Percentiles rank a stretch among this genome's conserved stretches.
Conservation (phyloP, 2,113 vertebrate genomes). For the Proterorhinus semilunaris region DNA sequence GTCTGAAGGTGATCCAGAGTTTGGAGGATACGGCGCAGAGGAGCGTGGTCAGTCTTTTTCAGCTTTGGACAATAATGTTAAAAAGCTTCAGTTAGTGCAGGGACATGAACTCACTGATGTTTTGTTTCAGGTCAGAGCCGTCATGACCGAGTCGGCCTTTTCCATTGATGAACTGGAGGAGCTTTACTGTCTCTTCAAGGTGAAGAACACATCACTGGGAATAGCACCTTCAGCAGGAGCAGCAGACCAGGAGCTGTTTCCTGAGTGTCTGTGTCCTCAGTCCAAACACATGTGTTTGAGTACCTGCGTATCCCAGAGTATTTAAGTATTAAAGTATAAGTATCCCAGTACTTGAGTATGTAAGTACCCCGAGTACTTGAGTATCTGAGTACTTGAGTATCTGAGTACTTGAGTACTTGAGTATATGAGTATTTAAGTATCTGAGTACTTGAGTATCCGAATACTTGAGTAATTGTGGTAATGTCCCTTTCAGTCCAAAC, state of each 20-base stretch:
- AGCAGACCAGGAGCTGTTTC: too few species aligned
- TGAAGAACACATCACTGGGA: constrained; percentile 53
- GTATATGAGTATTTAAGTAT: too few species aligned
- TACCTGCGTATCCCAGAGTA: too few species aligned
- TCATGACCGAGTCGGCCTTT: constrained; percentile 92
- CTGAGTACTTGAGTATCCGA: too few species aligned
- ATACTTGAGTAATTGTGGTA: too few species aligned
- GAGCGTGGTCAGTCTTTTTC: constrained; percentile 85
- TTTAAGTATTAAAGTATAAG: too few species aligned
- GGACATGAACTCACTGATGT: not conserved
- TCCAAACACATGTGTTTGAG: not conserved
- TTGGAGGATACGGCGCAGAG: constrained; percentile 96
- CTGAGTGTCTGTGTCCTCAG: not conserved
- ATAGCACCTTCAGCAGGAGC: too few species aligned
- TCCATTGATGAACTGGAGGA: constrained; percentile 94
- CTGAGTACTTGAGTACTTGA: too few species aligned
- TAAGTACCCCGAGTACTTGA: too few species aligned
- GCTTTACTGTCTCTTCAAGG: constrained; percentile 95
- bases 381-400: too few species aligned
- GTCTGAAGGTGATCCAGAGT: constrained; percentile 97
- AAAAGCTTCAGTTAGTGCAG: not conserved
- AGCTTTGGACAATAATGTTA: not conserved
- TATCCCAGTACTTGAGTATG: too few species aligned
- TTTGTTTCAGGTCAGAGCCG: constrained; percentile 85
- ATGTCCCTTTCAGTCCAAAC: constrained; percentile 80